phyloP scores from a whole-genome alignment of 2,797 vertebrate genomes.

The Aulostomus chinensis region DNA sequence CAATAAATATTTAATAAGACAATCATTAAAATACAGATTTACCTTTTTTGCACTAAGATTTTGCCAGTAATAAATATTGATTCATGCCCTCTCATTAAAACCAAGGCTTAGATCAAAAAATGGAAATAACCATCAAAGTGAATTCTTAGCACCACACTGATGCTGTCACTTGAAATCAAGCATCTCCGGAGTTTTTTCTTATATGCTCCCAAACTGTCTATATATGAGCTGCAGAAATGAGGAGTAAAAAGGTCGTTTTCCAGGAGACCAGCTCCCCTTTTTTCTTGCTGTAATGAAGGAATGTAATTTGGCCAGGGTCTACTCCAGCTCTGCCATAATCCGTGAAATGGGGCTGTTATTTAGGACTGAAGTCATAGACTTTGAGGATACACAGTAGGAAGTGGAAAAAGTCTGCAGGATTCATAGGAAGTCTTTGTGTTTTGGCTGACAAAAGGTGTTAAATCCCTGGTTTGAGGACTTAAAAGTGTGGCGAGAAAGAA shows the following conservation, averaged over 20 bases:
- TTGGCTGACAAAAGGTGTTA: constrained; percentile 5
- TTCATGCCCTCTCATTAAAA: constrained; percentile 45
- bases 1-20: too few relatives aligned
- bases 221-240: constrained; percentile 18
- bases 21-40: constrained; percentile 7
- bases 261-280: not conserved
- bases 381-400: constrained; percentile 36
- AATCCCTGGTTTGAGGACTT: constrained; percentile 1
- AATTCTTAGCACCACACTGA: constrained; percentile 30
- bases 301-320: constrained; percentile 74
- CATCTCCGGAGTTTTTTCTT: constrained; percentile 22
- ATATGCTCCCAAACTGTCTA: constrained; percentile 15
- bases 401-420: constrained; percentile 24
- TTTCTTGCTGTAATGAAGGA: constrained; percentile 19
- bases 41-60: constrained; percentile 20
- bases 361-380: constrained; percentile 11
- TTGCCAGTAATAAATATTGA: constrained; percentile 37
- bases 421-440: constrained; percentile 18
- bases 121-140: constrained; percentile 56
- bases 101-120: constrained; percentile 48
- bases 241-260: not conserved
- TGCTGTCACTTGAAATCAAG: constrained; percentile 53
- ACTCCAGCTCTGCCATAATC: constrained; percentile 79
- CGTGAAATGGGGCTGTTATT: too few relatives aligned
- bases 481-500: not conserved